Evolutionary conservation across 1,140 invertebrate species (phyloP), one percentile per base, ranked within the genome.

Genomic region (Stegodyphus mimosarum): DNA sequence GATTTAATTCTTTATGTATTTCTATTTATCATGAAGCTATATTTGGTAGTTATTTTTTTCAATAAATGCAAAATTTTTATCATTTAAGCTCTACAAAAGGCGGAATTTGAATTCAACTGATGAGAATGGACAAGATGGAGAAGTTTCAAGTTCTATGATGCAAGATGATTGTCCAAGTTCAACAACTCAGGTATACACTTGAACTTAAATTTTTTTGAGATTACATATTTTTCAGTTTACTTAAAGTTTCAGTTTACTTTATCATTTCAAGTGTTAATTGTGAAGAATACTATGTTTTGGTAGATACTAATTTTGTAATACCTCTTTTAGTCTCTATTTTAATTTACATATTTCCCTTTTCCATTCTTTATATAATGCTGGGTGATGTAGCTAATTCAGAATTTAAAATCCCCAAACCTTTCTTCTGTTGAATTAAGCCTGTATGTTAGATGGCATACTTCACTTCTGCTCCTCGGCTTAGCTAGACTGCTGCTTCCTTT

Each of bases 81-180:
- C 18, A 7, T 51, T 33, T 33, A 72, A 87, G 87, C 64, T 87
- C n/a, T 87, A 75, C 51, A 87, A 87, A 81, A 55, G 87, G 63
- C 77, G 87, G 48, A 87, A 87, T 76, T 72, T 87, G 1, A 83
- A n/a, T 18, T 66, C 70, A 9, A 51, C 76, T 18, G 55, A 72
- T 9, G 86, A 87, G 7, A 72, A 64, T 69, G 67, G 49, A 50
- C 86, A 83, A 67, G 86, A 87, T 79, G 74, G 70, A 66, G 86
- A 87, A 71, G 52, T 83, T 60, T 77, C 79, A 5, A 83, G 63
- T 76, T 69, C 78, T 9, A 87, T 87, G 78, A 86, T 86, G 63
- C 63, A 76, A 64, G 78, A 87, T 71, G 72, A 83, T 52, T 60
- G 60, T 55, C 55, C 17, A 13, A 17, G 72, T 48, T 53, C 63